Conservation (phyloP, 2,113 vertebrate species). For the Sceloporus undulatus region DNA sequence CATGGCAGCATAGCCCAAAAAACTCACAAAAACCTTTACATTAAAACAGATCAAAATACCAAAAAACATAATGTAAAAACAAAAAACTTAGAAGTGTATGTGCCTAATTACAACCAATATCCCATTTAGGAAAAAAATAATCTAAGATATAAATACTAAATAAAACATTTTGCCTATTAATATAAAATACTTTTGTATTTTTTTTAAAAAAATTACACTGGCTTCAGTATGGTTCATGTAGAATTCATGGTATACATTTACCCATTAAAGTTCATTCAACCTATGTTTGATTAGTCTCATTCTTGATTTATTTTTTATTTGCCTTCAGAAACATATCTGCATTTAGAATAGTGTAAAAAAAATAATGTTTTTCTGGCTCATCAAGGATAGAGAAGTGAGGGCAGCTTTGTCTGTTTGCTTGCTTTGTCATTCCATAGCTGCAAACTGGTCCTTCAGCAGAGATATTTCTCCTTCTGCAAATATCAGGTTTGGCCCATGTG, state of each 20-base stretch:
- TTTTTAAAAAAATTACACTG: background rate
- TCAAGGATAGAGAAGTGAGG: background rate
- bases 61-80: too few relatives aligned
- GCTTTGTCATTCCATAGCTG: background rate
- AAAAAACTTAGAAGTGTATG: too few relatives aligned
- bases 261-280: conserved; percentile 27
- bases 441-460: accelerated
- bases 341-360: conserved; percentile 16
- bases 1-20: too few relatives aligned
- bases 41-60: too few relatives aligned
- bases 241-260: conserved; percentile 4
- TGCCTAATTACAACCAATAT: too few relatives aligned
- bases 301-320: conserved; percentile 1
- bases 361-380: background rate
- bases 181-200: background rate
- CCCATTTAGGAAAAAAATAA: background rate
- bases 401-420: accelerated
- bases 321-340: accelerated
- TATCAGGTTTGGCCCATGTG: accelerated
- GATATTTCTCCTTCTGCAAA: background rate
- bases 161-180: background rate
- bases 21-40: too few relatives aligned
- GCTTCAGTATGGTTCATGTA: background rate
- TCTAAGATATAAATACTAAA: background rate
- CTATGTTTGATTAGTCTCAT: background rate